Conservation (phyloP, 2,888 invertebrate species). For the Himalopsyche anomala region DNA sequence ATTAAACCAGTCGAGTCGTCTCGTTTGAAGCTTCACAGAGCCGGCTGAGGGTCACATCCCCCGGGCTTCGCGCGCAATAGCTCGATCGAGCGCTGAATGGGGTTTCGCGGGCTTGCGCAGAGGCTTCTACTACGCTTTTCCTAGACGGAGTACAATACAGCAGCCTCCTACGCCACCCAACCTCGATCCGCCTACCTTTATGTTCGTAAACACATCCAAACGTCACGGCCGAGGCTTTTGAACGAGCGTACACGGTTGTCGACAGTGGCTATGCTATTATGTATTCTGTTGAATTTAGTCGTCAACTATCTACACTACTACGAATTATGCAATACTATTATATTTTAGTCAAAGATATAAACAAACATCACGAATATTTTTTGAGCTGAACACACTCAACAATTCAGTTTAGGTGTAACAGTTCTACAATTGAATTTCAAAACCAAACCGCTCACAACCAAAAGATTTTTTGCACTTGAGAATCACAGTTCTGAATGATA, state of each 20-base stretch:
- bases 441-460: too few species aligned
- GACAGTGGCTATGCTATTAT: background rate
- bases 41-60: conserved; percentile 26
- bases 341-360: too few species aligned
- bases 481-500: too few species aligned
- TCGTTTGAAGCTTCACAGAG: conserved; percentile 7
- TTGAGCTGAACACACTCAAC: too few species aligned
- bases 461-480: too few species aligned
- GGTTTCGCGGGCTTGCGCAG: conserved; percentile 16
- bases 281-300: background rate
- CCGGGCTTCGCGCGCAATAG: conserved; percentile 31
- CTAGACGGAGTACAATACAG: conserved; percentile 1
- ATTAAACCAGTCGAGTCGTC: conserved; percentile 5
- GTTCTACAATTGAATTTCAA: too few species aligned
- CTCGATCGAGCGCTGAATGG: conserved; percentile 34
- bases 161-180: background rate
- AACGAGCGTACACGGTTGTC: background rate
- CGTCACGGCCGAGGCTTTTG: background rate
- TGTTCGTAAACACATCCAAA: conserved; percentile 25
- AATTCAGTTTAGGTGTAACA: too few species aligned
- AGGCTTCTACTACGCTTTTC: conserved; percentile 5
- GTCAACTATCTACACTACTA: background rate
- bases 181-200: background rate
- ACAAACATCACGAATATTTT: too few species aligned
- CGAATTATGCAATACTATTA: too few species aligned